Evolutionary conservation across 2,113 vertebrate species (phyloP).

Genomic region (Burhinus bistriatus): DNA sequence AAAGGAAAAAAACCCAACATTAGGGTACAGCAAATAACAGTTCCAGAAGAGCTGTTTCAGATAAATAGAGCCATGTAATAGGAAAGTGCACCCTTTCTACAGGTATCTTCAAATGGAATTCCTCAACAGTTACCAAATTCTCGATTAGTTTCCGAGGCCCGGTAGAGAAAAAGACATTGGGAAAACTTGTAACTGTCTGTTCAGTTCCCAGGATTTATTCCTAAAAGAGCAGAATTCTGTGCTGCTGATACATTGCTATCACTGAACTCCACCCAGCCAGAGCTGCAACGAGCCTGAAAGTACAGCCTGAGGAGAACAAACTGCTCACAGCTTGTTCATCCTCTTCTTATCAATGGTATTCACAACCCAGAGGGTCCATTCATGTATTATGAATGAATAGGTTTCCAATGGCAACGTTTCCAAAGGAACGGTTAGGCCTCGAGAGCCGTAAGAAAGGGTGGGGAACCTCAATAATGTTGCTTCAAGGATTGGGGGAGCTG

Average conservation of each 20-base stretch:
- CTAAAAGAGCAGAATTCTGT: not conserved
- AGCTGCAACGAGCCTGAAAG: constrained; percentile 25
- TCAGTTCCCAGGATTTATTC: not conserved
- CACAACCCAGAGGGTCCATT: constrained; percentile 65
- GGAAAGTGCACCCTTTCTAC: not conserved
- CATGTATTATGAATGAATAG: constrained; percentile 74
- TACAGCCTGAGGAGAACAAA: constrained; percentile 43
- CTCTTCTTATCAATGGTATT: constrained; percentile 56
- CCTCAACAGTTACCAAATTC: not conserved
- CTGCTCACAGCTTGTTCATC: constrained; percentile 20
- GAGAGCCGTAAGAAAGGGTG: constrained; percentile 25
- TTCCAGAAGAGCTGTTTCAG: not conserved
- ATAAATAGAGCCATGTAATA: not conserved
- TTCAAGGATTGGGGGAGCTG: not conserved
- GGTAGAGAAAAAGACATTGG: not conserved
- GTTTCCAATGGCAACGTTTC: constrained; percentile 76
- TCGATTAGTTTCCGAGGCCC: not conserved
- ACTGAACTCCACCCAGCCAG: constrained; percentile 60
- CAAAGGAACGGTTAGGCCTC: constrained; percentile 33
- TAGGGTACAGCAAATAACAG: not conserved
- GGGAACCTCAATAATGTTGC: constrained; percentile 36
- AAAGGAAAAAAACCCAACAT: not conserved
- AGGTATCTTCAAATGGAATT: not conserved
- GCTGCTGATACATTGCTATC: not conserved
- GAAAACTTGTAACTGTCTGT: not conserved